Percentiles rank a stretch among this genome's conserved stretches.
Conservation (phyloP, 1,140 invertebrate species). For the Piezodorus guildinii region DNA sequence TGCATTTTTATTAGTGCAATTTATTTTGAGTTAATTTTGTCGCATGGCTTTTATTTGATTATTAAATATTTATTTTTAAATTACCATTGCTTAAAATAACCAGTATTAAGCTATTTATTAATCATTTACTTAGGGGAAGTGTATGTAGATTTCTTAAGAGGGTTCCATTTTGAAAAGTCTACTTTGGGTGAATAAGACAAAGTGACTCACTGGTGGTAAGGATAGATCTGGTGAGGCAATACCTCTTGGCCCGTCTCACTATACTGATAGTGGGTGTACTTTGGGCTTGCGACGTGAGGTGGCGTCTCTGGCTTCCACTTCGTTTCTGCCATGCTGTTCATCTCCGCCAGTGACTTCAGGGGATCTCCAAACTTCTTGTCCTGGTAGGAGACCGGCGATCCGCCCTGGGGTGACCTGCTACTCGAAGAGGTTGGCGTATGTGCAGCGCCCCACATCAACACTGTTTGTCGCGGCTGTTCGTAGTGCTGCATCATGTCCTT, state of each 20-base stretch:
- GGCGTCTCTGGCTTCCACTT: slow-evolving; percentile 38
- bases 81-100: too few species aligned
- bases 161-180: slow-evolving; percentile 15
- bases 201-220: slow-evolving; percentile 47
- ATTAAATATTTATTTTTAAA: too few species aligned
- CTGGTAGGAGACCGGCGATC: slow-evolving; percentile 25
- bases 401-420: slow-evolving; percentile 27
- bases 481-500: slow-evolving; percentile 45
- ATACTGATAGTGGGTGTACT: slow-evolving; percentile 31
- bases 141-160: not conserved
- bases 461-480: slow-evolving; percentile 55
- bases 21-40: too few species aligned
- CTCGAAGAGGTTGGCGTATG: slow-evolving; percentile 34
- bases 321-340: slow-evolving; percentile 40
- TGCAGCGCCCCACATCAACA: slow-evolving; percentile 66
- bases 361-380: slow-evolving; percentile 35
- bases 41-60: too few species aligned
- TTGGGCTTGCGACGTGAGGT: slow-evolving; percentile 31
- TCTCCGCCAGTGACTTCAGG: slow-evolving; percentile 46
- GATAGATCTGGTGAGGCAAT: slow-evolving; percentile 53
- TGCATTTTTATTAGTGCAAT: too few species aligned
- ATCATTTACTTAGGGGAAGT: too few species aligned
- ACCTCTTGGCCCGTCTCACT: slow-evolving; percentile 36
- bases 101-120: too few species aligned
- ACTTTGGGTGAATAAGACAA: slow-evolving; percentile 25